phyloP scores from a whole-genome alignment of 1,140 invertebrate species.

The Drosophila burlai region DNA sequence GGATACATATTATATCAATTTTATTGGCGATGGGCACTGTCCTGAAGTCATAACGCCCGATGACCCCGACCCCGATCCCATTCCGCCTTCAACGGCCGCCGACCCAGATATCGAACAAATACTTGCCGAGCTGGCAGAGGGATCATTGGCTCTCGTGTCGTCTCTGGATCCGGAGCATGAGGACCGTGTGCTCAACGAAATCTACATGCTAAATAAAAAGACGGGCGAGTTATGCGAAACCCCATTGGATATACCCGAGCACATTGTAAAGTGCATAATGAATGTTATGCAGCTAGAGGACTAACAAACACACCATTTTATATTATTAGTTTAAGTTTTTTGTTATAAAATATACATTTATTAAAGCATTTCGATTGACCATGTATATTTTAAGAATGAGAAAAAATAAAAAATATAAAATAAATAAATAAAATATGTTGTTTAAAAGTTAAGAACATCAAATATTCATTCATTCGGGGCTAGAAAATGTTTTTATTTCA shows the following conservation, averaged over 20 bases:
- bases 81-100: constrained; percentile 20
- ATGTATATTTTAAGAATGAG: no score
- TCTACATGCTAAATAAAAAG: constrained; percentile 83
- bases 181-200: constrained; percentile 83
- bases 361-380: constrained; percentile 24
- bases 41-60: constrained; percentile 16
- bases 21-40: constrained; percentile 17
- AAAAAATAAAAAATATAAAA: no score
- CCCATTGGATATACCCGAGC: constrained; percentile 83
- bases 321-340: constrained; percentile 24
- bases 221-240: constrained; percentile 80
- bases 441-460: no score
- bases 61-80: constrained; percentile 6
- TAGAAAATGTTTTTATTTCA: no score
- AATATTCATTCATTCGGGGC: no score
- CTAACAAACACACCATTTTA: constrained; percentile 29
- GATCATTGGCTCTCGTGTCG: constrained; percentile 84
- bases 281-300: constrained; percentile 72
- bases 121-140: constrained; percentile 70
- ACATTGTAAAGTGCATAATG: constrained; percentile 84
- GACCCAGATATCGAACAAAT: constrained; percentile 79
- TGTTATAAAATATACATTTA: constrained; percentile 44
- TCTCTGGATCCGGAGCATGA: constrained; percentile 68
- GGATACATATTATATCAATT: constrained; percentile 51
- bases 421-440: no score